Conservation (phyloP, 1,140 invertebrate genomes). For the Ips nitidus region DNA sequence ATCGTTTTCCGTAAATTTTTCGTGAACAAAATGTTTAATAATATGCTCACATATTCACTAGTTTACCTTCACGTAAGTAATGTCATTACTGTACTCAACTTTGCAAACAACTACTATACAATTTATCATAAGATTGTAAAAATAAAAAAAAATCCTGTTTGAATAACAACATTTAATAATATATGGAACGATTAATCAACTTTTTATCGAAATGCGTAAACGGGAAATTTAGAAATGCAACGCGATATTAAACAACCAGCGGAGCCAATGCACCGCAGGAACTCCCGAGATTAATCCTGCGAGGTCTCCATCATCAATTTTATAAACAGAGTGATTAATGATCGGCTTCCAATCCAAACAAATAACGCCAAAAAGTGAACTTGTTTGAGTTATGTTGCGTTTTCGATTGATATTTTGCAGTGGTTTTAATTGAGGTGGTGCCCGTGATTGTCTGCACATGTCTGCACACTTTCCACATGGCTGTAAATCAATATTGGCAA, state of each 20-base stretch:
- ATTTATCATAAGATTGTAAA: no score
- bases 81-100: no score
- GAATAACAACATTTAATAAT: no score
- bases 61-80: no score
- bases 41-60: no score
- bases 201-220: no score
- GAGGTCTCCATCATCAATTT: slow-evolving; percentile 31
- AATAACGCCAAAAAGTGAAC: slow-evolving; percentile 32
- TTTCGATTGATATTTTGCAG: slow-evolving; percentile 30
- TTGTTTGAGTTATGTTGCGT: slow-evolving; percentile 26
- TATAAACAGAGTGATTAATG: slow-evolving; percentile 33
- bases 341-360: slow-evolving; percentile 20
- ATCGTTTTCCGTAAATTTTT: no score
- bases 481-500: neutral
- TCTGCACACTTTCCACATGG: slow-evolving; percentile 9
- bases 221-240: no score
- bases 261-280: slow-evolving; percentile 4
- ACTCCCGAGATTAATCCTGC: slow-evolving; percentile 23
- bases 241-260: slow-evolving; percentile 20
- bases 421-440: slow-evolving; percentile 12
- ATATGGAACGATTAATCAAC: no score
- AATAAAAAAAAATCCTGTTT: no score
- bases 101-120: no score
- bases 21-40: no score
- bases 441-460: neutral